Percentiles rank a stretch among this genome's conserved stretches.
These are phyloP conservation scores for Dynastes tityus DNA, from an alignment of 2,888 invertebrate genomes.

Conservation along the genomic window DNA sequence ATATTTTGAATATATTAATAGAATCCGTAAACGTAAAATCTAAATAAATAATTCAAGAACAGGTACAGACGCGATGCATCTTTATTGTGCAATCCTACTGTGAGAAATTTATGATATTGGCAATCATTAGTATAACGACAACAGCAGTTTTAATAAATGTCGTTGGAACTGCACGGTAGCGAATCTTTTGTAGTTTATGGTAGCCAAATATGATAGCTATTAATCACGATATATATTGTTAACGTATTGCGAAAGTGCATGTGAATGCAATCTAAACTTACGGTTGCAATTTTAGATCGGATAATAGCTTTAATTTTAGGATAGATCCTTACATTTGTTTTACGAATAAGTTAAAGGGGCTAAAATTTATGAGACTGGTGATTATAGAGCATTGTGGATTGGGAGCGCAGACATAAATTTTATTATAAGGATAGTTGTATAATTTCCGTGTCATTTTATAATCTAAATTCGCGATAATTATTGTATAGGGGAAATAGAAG, in stretches of 20 bases:
- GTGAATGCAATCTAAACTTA: conserved; percentile 54
- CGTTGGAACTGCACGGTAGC: conserved; percentile 18
- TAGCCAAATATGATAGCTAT: conserved; percentile 54
- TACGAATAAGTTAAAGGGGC: no score
- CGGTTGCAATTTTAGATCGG: conserved; percentile 55
- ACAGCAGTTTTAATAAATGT: conserved; percentile 24
- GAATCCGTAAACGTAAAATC: neutral
- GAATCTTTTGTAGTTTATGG: conserved; percentile 45
- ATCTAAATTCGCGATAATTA: neutral
- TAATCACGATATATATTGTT: conserved; percentile 46
- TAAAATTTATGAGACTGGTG: no score
- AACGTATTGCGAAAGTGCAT: conserved; percentile 49
- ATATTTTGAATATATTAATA: conserved; percentile 19
- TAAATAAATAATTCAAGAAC: conserved; percentile 31
- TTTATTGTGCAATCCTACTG: conserved; percentile 10
- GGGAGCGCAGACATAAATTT: neutral
- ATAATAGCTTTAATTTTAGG: conserved; percentile 52
- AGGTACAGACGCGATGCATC: neutral
- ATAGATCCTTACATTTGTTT: neutral
- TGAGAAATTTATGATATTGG: conserved; percentile 13
- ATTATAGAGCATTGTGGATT: no score
- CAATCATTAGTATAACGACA: conserved; percentile 28
- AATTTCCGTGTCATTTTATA: conserved; percentile 1
- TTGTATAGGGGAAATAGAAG: neutral
- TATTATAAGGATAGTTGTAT: neutral